A percentile compares a stretch with the other conserved stretches of the same genome.
phyloP scores from a whole-genome alignment of 2,113 vertebrate species.

The Tachysurus fulvidraco region DNA sequence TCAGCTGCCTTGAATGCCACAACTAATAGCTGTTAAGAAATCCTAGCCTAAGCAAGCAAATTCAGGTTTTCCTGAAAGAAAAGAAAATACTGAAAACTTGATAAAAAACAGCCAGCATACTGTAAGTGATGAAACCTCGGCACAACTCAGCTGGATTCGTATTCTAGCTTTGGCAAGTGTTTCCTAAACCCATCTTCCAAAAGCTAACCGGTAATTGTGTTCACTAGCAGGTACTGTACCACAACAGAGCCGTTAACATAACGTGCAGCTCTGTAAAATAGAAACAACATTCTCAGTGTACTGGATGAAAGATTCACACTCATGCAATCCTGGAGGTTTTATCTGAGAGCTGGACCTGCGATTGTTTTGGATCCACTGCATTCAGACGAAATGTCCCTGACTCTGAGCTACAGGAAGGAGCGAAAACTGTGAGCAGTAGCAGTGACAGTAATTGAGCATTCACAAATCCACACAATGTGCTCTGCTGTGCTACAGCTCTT shows the following conservation, averaged over 20 bases:
- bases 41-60: not conserved
- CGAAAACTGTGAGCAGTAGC: not conserved
- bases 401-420: not conserved
- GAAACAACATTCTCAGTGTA: conserved; percentile 4
- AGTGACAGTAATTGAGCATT: not conserved
- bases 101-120: not conserved
- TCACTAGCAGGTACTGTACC: not conserved
- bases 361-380: not conserved
- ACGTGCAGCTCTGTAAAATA: not conserved
- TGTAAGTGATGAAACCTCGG: not conserved
- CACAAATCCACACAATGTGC: not conserved
- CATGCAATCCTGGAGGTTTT: not conserved
- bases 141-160: conserved; percentile 18
- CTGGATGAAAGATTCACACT: not conserved
- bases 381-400: conserved; percentile 22
- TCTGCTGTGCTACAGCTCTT: not conserved
- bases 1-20: not conserved
- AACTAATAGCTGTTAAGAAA: not conserved
- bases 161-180: conserved; percentile 25
- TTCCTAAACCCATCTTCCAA: conserved; percentile 12
- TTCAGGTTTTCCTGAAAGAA: not conserved
- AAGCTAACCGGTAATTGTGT: conserved; percentile 19
- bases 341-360: not conserved
- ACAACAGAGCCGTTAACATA: not conserved
- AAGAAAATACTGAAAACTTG: not conserved